phyloP scores from a whole-genome alignment of 2,797 vertebrate genomes.

The Premnoplex brunnescens region DNA sequence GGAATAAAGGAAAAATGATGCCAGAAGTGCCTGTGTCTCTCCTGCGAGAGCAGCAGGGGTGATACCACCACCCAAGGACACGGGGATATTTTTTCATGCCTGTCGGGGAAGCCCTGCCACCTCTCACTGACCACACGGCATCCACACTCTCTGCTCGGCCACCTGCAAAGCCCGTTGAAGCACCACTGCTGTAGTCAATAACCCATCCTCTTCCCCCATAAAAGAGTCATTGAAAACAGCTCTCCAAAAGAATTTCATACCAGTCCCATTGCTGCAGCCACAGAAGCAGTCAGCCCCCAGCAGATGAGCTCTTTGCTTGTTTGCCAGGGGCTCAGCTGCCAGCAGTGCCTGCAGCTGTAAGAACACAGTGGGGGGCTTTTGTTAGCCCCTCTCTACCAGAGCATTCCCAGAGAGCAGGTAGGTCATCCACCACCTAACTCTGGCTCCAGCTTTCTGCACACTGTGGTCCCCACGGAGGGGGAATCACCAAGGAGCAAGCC shows the following conservation, averaged over 20 bases:
- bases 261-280: accelerated
- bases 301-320: background rate
- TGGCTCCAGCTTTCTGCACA: background rate
- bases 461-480: background rate
- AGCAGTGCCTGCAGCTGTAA: background rate
- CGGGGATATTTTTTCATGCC: accelerated
- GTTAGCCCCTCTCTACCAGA: background rate
- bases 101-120: background rate
- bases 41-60: background rate
- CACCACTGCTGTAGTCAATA: background rate
- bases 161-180: background rate
- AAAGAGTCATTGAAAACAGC: background rate
- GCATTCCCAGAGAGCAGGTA: background rate
- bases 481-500: background rate
- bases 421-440: background rate
- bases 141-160: background rate
- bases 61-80: background rate
- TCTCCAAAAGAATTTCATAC: background rate
- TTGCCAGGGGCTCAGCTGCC: background rate
- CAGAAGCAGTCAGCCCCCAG: background rate
- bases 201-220: background rate
- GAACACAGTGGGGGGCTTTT: background rate
- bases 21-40: background rate
- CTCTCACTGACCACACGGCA: background rate
- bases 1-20: background rate